Conservation (phyloP, 2,113 vertebrate genomes). For the Bambusicola thoracicus region DNA sequence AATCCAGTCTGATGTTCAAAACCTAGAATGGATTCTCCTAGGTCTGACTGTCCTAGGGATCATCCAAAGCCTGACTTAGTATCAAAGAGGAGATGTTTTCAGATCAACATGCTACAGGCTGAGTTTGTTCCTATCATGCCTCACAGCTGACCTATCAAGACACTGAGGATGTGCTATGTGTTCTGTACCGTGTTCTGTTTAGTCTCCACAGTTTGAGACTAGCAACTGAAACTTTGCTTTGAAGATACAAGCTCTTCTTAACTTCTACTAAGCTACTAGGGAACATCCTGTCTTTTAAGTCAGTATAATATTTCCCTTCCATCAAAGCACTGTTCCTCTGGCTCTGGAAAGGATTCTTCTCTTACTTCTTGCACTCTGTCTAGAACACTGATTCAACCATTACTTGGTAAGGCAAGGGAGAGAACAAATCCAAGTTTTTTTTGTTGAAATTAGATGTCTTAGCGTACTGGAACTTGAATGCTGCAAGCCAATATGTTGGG, state of each 20-base stretch:
- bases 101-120: not conserved
- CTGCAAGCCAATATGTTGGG: not conserved
- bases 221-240: not conserved
- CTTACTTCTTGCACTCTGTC: not conserved
- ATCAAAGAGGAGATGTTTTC: not conserved
- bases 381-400: not conserved
- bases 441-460: not conserved
- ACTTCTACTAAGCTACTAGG: not conserved
- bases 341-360: not conserved
- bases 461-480: not conserved
- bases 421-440: not conserved
- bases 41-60: not conserved
- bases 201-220: not conserved
- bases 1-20: not conserved
- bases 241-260: not conserved
- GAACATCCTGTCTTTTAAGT: not conserved
- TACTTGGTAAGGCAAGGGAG: not conserved
- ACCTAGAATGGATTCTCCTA: not conserved
- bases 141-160: not conserved
- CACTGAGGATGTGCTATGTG: not conserved
- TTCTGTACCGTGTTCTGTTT: not conserved
- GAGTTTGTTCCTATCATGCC: not conserved
- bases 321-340: not conserved
- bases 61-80: not conserved
- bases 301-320: not conserved